phyloP scores from a whole-genome alignment of 2,888 invertebrate genomes.

The Callosobruchus maculatus region DNA sequence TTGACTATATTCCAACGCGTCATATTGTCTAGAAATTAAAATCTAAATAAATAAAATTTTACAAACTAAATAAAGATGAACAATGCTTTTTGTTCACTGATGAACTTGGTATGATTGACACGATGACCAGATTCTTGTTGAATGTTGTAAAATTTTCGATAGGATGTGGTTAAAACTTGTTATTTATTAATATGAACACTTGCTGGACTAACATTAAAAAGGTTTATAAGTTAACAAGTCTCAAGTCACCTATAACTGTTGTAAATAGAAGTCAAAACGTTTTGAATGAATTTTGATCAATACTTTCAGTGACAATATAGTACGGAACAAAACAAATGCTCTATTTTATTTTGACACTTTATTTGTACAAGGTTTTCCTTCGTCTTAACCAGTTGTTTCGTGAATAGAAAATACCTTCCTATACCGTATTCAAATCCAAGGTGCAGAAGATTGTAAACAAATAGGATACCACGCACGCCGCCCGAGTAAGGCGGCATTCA shows the following conservation, averaged over 20 bases:
- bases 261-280: slow-evolving; percentile 1
- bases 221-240: background rate
- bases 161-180: background rate
- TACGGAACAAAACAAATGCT: no score
- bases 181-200: background rate
- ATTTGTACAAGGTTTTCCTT: no score
- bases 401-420: no score
- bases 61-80: slow-evolving; percentile 18
- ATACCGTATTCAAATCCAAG: no score
- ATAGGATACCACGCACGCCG: no score
- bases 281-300: background rate
- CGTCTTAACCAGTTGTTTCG: no score
- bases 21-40: slow-evolving; percentile 26
- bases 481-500: no score
- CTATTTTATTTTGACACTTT: no score
- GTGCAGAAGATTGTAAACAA: no score
- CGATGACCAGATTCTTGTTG: background rate
- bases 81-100: slow-evolving; percentile 3
- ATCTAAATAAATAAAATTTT: slow-evolving; percentile 26
- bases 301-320: no score
- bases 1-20: slow-evolving; percentile 31
- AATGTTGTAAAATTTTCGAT: background rate
- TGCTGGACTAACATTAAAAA: background rate
- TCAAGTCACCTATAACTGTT: background rate
- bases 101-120: background rate